These are phyloP conservation scores for Acrossocheilus fasciatus DNA, from an alignment of 2,797 vertebrate species.

Conservation along the genomic window DNA sequence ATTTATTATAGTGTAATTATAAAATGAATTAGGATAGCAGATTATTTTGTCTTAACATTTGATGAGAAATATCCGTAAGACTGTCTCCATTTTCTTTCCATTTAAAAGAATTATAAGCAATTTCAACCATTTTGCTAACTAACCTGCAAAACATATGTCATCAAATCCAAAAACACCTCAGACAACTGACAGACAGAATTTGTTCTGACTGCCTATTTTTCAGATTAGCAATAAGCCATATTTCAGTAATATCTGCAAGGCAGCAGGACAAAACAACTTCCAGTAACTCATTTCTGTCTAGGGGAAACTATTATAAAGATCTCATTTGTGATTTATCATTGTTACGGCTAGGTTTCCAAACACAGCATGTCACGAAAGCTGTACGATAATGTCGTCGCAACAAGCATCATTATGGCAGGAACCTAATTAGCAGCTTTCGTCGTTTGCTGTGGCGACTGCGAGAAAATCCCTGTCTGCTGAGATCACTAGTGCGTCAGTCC, in stretches of 20 bases:
- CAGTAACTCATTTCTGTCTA: background rate
- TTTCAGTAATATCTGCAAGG: background rate
- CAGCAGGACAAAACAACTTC: background rate
- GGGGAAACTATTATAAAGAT: background rate
- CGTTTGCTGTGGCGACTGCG: constrained; percentile 17
- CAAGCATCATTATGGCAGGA: background rate
- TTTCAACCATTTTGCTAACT: background rate
- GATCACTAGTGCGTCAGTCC: constrained; percentile 28
- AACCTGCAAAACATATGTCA: background rate
- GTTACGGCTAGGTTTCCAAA: background rate
- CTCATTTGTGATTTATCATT: background rate
- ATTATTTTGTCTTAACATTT: background rate
- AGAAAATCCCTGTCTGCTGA: constrained; percentile 36
- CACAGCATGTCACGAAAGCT: background rate
- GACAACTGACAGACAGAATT: no score
- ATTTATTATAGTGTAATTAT: background rate
- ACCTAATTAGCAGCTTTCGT: background rate
- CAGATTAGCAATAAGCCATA: background rate
- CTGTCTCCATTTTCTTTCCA: background rate
- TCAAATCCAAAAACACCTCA: background rate
- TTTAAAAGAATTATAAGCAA: background rate
- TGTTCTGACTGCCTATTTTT: background rate
- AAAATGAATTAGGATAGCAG: background rate
- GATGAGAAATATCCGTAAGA: background rate
- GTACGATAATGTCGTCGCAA: constrained; percentile 24